These are phyloP conservation scores for Rhogogaster chlorosoma DNA, from an alignment of 2,888 invertebrate species.

Conservation along the genomic window DNA sequence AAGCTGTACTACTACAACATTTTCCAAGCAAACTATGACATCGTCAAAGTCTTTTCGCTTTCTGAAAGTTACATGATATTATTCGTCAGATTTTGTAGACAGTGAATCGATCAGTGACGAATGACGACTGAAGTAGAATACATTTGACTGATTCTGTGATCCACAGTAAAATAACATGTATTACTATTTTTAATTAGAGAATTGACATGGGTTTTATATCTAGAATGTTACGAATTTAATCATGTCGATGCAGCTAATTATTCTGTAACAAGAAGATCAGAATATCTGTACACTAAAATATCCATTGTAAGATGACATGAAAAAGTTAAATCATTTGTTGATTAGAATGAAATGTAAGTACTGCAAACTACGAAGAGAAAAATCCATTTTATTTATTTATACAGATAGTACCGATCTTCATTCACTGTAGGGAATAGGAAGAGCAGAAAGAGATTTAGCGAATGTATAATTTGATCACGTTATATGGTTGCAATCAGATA, in stretches of 20 bases:
- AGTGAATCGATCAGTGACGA: background rate
- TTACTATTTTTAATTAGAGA: background rate
- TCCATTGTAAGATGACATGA: background rate
- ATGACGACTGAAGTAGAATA: background rate
- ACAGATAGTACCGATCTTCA: background rate
- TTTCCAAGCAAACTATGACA: background rate
- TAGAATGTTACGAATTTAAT: background rate
- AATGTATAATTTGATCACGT: background rate
- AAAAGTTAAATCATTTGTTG: background rate
- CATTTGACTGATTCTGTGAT: background rate
- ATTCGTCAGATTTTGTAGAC: background rate
- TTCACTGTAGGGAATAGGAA: background rate
- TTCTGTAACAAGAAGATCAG: background rate
- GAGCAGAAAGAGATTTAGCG: background rate
- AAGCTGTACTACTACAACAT: background rate
- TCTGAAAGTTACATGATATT: background rate
- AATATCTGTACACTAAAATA: background rate
- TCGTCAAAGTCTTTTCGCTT: background rate
- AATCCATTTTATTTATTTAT: background rate
- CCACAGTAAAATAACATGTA: background rate
- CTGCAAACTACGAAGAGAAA: background rate
- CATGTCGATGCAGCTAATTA: background rate
- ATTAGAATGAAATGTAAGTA: background rate
- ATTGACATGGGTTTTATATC: background rate
- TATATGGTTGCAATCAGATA: background rate